Evolutionary conservation across 2,888 invertebrate genomes (phyloP), one percentile per base, ranked within the genome.

Genomic region (Pristionchus fissidentatus): DNA sequence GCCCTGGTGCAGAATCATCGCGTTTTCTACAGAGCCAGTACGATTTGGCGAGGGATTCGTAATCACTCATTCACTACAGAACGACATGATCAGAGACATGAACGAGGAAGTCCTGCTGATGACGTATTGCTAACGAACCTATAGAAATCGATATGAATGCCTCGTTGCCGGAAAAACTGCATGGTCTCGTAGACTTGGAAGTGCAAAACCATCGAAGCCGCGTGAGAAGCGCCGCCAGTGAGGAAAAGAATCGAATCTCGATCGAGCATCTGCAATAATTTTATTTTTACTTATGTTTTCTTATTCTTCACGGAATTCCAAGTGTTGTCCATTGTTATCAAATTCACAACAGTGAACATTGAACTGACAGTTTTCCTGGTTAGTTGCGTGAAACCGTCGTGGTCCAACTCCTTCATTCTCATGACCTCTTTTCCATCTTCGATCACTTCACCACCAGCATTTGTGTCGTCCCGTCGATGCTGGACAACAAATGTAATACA

Each of bases 141-240:
- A 13, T 41, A 79, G 57, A 79, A 79, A 10, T 57, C 55, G 41
- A 79, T 57, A n/a, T 55, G 79, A 13, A 49, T 49, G 0, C n/a
- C 19, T 7, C 15, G 10, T 26, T 79, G 29, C 3, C n/a, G 35
- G 57, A 79, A 79, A 57, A 57, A 79, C 2, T 79, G 55, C n/a
- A 57, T 41, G 26, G 79, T 57, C 26, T 52, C 52, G 35, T 55
- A 49, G 15, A 79, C 13, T 7, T 46, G 46, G 79, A 26, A 57
- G 79, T 46, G 26, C n/a, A 79, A 29, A 3, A 38, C 46, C 55
- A 52, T 57, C 5, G 79, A 79, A 7, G 38, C 79, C 0, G 79
- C 57, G 57, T 79, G 79, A 13, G 79, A 79, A 32, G n/a, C 46
- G 19, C 79, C 79, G 1, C 79, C 79, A 19, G 79, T 46, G n/a